Conservation (phyloP, 2,888 invertebrate genomes). For the Eurytoma californica region DNA sequence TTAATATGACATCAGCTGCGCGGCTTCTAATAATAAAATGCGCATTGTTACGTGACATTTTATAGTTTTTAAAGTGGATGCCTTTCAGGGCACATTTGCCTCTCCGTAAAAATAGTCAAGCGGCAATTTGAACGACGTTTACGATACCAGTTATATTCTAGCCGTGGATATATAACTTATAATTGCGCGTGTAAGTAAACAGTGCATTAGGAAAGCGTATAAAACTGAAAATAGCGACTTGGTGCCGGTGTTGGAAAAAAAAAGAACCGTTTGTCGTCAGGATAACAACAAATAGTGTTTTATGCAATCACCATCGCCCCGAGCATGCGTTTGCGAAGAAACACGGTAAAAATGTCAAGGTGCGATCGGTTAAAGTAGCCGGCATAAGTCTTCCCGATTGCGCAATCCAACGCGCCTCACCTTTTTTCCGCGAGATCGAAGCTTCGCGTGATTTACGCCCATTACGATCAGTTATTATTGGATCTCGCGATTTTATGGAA, state of each 20-base stretch:
- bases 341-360: constrained; percentile 48
- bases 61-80: constrained; percentile 22
- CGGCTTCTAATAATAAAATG: constrained; percentile 23
- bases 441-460: constrained; percentile 46
- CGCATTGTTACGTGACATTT: constrained; percentile 16
- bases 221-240: constrained; percentile 5
- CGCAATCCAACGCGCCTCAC: background rate
- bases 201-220: constrained; percentile 5
- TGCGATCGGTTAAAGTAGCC: constrained; percentile 42
- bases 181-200: constrained; percentile 27
- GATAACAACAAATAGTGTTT: background rate
- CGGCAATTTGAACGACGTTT: constrained; percentile 16
- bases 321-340: constrained; percentile 3
- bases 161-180: background rate
- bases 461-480: constrained; percentile 53
- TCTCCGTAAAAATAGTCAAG: constrained; percentile 3
- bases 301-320: no score
- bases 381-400: background rate
- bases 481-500: constrained; percentile 39
- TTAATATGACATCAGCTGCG: constrained; percentile 5
- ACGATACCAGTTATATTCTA: constrained; percentile 6
- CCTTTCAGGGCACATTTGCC: constrained; percentile 10
- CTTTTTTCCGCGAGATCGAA: constrained; percentile 25
- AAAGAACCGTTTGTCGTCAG: constrained; percentile 5
- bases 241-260: background rate